Evolutionary conservation across 2,797 vertebrate genomes (phyloP), one percentile per base, ranked within the genome.

Genomic region (Urocyon cinereoargenteus): DNA sequence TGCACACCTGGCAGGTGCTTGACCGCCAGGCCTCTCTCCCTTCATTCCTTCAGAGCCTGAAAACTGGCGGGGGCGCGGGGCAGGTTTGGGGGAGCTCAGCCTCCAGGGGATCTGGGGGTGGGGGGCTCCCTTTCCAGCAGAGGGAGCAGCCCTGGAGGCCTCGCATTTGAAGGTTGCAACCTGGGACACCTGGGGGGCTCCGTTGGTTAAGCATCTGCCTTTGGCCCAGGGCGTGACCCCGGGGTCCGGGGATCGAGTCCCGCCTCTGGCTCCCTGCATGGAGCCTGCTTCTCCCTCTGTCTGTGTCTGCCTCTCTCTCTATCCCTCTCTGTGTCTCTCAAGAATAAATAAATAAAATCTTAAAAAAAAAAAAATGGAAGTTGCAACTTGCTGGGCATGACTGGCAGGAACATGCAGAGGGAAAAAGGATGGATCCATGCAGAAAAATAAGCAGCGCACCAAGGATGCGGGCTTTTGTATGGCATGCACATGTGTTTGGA

Each of bases 1-100:
- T 45, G 40, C 7, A 7, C 40, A 45, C 40, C 40, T 45, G 40
- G 40, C 40, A 45, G 64, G 59, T 57, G 21, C 28, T 77, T 86
- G 72, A 66, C 70, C 95, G 90, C 86, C 22, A 77, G 26, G 81
- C 79, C 75, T 94, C 49, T 90, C 45, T 36, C 4, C 86, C 53
- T 49, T 40, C 53, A 75, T 68, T 95, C 10, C 73, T 81, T 85
- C 21, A 1, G 45, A 57, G 66, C 75, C 88, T 97, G 51, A 79
- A 88, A 90, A 83, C 19, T 31, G 14, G 26, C 55, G 64, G 28
- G 19, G 59, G 7, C 31, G n/a, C 26, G 21, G 26, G 28, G 40
- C 10, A 26, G 5, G 15, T 78, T 70, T 77, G 94, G 45, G 3
- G 36, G 59, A n/a, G 15, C 22, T 36, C 19, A 49, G 26, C 49